These are phyloP conservation scores for Hylaeus anthracinus DNA, from an alignment of 1,140 invertebrate species.

Conservation along the genomic window DNA sequence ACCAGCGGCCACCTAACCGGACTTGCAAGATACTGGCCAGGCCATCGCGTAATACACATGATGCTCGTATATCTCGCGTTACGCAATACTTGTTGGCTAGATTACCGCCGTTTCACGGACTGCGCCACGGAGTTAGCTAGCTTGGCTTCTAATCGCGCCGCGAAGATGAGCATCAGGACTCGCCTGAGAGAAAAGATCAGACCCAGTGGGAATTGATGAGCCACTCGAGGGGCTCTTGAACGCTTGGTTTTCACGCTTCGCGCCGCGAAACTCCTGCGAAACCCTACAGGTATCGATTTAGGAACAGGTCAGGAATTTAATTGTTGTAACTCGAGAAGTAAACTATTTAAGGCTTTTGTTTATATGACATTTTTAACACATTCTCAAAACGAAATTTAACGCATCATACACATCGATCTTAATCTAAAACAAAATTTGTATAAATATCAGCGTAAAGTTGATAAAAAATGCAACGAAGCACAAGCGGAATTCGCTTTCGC, in stretches of 20 bases:
- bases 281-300: no score
- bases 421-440: no score
- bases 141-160: slow-evolving; percentile 22
- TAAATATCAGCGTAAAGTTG: no score
- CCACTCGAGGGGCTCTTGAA: neutral
- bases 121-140: slow-evolving; percentile 9
- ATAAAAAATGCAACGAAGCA: no score
- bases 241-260: no score
- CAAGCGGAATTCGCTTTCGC: neutral
- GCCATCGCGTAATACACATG: slow-evolving; percentile 43
- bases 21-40: slow-evolving; percentile 37
- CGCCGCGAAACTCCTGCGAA: no score
- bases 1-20: slow-evolving; percentile 40
- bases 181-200: neutral
- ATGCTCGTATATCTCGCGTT: slow-evolving; percentile 40
- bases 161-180: slow-evolving; percentile 2
- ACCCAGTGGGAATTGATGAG: neutral
- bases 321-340: no score
- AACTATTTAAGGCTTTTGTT: no score
- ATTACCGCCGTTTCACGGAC: slow-evolving; percentile 35
- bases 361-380: no score
- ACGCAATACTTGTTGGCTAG: slow-evolving; percentile 30
- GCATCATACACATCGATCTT: no score
- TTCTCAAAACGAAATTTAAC: no score
- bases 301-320: no score